Evolutionary conservation across 2,888 invertebrate species (phyloP).

Genomic region (Cotesia congregata): DNA sequence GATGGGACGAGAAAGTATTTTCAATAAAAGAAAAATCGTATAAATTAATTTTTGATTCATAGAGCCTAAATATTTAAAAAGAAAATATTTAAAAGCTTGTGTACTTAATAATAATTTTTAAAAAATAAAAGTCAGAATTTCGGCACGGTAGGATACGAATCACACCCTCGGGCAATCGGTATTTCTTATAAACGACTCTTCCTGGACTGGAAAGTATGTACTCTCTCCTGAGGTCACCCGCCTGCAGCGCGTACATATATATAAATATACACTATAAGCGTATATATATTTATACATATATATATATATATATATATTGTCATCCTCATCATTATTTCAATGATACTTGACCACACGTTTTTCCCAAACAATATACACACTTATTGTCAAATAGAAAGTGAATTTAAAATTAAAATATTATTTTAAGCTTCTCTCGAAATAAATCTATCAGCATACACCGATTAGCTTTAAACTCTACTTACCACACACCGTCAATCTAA

Average conservation of each 20-base stretch:
- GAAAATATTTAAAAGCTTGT: background rate
- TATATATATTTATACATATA: background rate
- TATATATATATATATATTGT: background rate
- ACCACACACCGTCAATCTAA: background rate
- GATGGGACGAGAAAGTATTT: background rate
- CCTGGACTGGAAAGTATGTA: constrained; percentile 44
- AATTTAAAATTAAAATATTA: constrained; percentile 5
- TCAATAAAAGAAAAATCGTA: background rate
- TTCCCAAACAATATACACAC: constrained; percentile 7
- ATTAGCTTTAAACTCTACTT: background rate
- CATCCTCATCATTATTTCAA: constrained; percentile 28
- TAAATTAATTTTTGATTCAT: background rate
- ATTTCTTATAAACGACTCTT: constrained; percentile 42
- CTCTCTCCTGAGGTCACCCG: constrained; percentile 43
- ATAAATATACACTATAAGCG: background rate
- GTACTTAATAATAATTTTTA: background rate
- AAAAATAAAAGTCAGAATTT: constrained; percentile 33
- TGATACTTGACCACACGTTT: constrained; percentile 36
- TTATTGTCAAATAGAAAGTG: constrained; percentile 15
- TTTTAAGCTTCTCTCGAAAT: background rate
- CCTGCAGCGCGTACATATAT: constrained; percentile 32
- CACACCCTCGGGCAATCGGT: constrained; percentile 36
- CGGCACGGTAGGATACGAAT: constrained; percentile 34
- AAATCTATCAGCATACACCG: background rate
- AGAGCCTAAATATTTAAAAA: background rate